phyloP scores from a whole-genome alignment of 2,797 vertebrate genomes.

The Distichodus sexfasciatus region DNA sequence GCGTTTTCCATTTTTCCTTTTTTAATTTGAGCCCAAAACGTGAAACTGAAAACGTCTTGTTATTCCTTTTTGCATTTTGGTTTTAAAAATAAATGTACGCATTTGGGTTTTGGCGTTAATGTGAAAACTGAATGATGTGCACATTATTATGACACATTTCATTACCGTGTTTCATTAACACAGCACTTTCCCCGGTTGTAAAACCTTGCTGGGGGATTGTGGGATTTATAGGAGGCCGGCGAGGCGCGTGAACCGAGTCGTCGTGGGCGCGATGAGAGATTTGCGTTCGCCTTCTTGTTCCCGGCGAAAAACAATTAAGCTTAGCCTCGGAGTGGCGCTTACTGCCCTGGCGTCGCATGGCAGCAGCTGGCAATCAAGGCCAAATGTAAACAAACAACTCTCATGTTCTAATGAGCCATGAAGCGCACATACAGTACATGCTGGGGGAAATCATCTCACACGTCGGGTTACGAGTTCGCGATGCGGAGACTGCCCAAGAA shows the following conservation, averaged over 20 bases:
- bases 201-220: constrained; percentile 32
- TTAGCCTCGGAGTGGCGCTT: constrained; percentile 38
- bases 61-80: too few species aligned
- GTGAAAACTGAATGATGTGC: too few species aligned
- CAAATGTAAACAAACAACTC: constrained; percentile 57
- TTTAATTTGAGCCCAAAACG: too few species aligned
- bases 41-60: too few species aligned
- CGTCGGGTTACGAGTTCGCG: constrained; percentile 28
- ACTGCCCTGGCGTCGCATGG: constrained; percentile 27
- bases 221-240: constrained; percentile 44
- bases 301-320: constrained; percentile 54
- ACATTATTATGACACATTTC: too few species aligned
- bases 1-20: too few species aligned
- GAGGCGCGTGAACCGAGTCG: constrained; percentile 15
- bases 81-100: too few species aligned
- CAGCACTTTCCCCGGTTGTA: constrained; percentile 30
- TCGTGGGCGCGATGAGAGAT: constrained; percentile 37
- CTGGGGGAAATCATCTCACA: constrained; percentile 6
- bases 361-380: constrained; percentile 51
- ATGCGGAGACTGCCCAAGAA: not conserved
- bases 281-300: constrained; percentile 50
- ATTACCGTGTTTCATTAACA: constrained; percentile 46
- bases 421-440: constrained; percentile 12
- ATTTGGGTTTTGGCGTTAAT: too few species aligned
- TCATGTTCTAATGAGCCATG: constrained; percentile 56